Conservation (phyloP, 2,888 invertebrate genomes). For the Heliothis peltigera region DNA sequence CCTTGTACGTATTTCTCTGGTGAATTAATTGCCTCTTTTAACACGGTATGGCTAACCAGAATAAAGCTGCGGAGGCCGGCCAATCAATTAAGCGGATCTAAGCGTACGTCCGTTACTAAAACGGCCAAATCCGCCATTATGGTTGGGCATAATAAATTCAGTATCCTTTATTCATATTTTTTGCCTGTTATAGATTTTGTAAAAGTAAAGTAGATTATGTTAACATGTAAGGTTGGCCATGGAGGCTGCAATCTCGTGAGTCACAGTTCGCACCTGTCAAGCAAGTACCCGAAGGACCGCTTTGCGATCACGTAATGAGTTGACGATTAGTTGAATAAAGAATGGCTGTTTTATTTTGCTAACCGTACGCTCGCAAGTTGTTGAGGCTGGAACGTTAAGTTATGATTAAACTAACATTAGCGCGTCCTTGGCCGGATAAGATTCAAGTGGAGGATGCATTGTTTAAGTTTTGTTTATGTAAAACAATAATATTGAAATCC, state of each 20-base stretch:
- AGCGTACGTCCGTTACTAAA: constrained; percentile 35
- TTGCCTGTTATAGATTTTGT: constrained; percentile 37
- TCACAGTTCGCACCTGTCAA: constrained; percentile 8
- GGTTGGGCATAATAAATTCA: constrained; percentile 48
- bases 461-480: constrained; percentile 1
- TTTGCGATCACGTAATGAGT: neutral
- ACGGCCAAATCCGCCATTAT: constrained; percentile 26
- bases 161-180: constrained; percentile 47
- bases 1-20: constrained; percentile 31
- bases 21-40: constrained; percentile 40
- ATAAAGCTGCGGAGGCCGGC: constrained; percentile 11
- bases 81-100: constrained; percentile 43
- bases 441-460: constrained; percentile 18
- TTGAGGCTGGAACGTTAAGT: neutral
- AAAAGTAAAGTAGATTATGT: constrained; percentile 47
- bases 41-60: constrained; percentile 26
- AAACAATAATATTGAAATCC: constrained; percentile 4
- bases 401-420: constrained; percentile 1
- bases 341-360: neutral
- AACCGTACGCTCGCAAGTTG: neutral
- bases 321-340: neutral
- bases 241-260: constrained; percentile 13
- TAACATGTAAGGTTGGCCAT: constrained; percentile 26
- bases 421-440: constrained; percentile 18
- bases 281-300: neutral